These are phyloP conservation scores for Cydia strobilella DNA, from an alignment of 1,140 invertebrate species.

Conservation along the genomic window DNA sequence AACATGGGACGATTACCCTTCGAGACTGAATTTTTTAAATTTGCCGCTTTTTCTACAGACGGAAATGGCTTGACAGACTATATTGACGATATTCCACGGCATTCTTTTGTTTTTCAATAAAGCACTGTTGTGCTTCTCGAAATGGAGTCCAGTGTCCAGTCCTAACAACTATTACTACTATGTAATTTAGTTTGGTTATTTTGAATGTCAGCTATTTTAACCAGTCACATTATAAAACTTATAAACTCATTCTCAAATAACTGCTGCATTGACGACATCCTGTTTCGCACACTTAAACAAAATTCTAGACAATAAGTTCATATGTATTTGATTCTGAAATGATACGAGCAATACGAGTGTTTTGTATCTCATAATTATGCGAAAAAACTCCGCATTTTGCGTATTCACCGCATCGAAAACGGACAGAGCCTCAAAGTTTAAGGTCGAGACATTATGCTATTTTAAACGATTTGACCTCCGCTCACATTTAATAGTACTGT, in stretches of 20 bases:
- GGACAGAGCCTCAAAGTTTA: constrained; percentile 13
- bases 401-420: constrained; percentile 6
- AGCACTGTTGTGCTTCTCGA: too few species aligned
- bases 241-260: constrained; percentile 1
- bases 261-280: not conserved
- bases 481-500: not conserved
- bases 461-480: constrained; percentile 21
- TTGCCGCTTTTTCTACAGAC: too few species aligned
- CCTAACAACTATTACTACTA: too few species aligned
- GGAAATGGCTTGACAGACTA: too few species aligned
- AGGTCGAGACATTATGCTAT: constrained; percentile 25
- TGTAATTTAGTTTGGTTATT: too few species aligned
- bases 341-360: not conserved
- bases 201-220: too few species aligned
- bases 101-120: too few species aligned
- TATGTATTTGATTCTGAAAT: constrained; percentile 18
- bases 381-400: constrained; percentile 16
- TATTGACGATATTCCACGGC: too few species aligned
- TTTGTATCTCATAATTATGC: not conserved
- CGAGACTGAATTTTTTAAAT: too few species aligned
- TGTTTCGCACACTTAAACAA: constrained; percentile 25
- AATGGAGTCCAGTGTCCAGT: too few species aligned
- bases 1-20: too few species aligned
- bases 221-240: not conserved
- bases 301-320: not conserved